Evolutionary conservation across 2,888 invertebrate species (phyloP), one percentile per base, ranked within the genome.

Genomic region (Ellobium chinense): DNA sequence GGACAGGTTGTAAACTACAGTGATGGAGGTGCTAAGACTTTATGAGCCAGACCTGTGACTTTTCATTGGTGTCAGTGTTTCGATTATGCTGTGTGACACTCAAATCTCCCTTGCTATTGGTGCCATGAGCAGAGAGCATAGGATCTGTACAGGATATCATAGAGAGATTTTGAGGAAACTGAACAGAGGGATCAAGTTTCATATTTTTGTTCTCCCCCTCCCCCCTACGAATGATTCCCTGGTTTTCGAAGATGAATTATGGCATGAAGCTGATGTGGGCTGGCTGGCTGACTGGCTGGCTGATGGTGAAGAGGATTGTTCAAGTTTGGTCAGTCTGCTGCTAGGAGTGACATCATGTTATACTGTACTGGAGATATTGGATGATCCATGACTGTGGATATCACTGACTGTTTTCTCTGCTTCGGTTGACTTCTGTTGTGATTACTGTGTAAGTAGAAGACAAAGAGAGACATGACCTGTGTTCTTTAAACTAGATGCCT

Each of bases 401-500:
- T 36, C 24, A 60, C 9, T 56, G 18, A 60, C 5, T 37, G 21
- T 24, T 66, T 18, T 69, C 27, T 72, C 37, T 34, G 34, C 37
- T n/a, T 31, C 14, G 27, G 34, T 21, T n/a, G 5, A 7, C 31
- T 27, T 7, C 7, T 54, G 54, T 58, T 72, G 34, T 58, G 24
- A 56, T 36, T 31, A n/a, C 24, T 1, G 12, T 56, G 31, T 70
- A 34, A 34, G 31, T 18, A 56, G n/a, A n/a, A n/a, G n/a, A 1
- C 58, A 34, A 56, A 12, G n/a, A 12, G 9, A 54, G 34, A 21
- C 54, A 29, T 70, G 56, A 56, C 58, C 7, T 27, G 7, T 24
- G 18, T 72, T 27, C 21, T 70, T 54, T 56, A 34, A 70, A 56
- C 34, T 56, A 58, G n/a, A 60, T 36, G 58, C 27, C 58, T 72